Evolutionary conservation across 2,113 vertebrate genomes (phyloP), one percentile per base, ranked within the genome.

Genomic region (Clinocottus analis): DNA sequence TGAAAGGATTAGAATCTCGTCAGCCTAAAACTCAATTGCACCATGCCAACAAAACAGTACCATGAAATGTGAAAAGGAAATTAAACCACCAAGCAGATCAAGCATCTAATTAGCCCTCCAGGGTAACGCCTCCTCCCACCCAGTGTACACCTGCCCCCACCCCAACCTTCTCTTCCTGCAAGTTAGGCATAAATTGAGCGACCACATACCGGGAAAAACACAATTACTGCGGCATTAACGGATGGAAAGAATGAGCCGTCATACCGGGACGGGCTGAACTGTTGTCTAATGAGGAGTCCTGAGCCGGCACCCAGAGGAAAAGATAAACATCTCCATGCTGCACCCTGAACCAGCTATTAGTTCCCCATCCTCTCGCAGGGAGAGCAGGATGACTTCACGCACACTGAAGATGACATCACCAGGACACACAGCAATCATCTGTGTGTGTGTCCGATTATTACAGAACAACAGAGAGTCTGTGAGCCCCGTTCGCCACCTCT

Each of bases 391-490:
- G 81, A 83, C 69, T 81, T 85, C 75, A 79, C 71, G 29, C 84
- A 70, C 13, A 45, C 71, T 58, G 63, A 29, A 49, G 11, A 56
- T 86, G 84, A 79, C 72, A 76, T 76, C 84, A 85, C 49, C 79
- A 37, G 49, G 35, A 51, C 51, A 41, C 56, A 65, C 75, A 70
- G 69, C 84, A 74, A 55, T 79, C 62, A 49, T 79, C 21, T 60
- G 61, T 64, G 23, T 66, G 25, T 60, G 35, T 71, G 31, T 60
- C 7, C 71, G 69, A 65, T 85, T 65, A 75, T 72, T 39, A 41
- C 39, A 56, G 60, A 83, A 90, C 87, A 91, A 87, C 69, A 56
- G 76, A 5, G 5, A n/a, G 12, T 69, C 71, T 85, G 25, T 89
- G 45, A 63, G 63, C 43, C 33, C 35, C 53, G 29, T 59, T 33